phyloP scores from a whole-genome alignment of 2,888 invertebrate genomes.

The Tetragnatha montana region DNA sequence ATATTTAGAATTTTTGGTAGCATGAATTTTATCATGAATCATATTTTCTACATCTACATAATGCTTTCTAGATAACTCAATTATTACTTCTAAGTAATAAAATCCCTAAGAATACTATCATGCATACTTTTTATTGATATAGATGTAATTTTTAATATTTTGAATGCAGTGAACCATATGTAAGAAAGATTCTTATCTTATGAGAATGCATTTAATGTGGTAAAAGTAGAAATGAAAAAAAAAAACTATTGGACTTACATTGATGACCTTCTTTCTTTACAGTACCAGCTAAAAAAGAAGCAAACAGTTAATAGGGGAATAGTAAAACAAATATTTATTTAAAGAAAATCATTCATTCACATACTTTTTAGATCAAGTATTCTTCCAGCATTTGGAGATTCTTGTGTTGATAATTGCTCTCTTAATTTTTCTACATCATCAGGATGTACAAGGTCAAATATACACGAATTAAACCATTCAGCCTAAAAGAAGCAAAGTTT shows the following conservation, averaged over 20 bases:
- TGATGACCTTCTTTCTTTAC: conserved; percentile 99
- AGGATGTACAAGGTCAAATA: conserved; percentile 97
- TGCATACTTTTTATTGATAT: too few species aligned
- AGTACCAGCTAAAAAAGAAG: conserved; percentile 83
- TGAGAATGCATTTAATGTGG: background rate
- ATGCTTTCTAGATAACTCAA: too few species aligned
- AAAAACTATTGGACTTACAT: conserved; percentile 81
- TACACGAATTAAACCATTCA: conserved; percentile 97
- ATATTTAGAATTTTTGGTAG: too few species aligned
- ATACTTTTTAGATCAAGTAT: conserved; percentile 94
- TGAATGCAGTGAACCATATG: too few species aligned
- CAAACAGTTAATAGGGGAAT: background rate
- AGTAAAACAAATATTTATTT: background rate
- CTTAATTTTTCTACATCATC: conserved; percentile 96
- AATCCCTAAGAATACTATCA: too few species aligned
- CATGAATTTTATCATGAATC: too few species aligned
- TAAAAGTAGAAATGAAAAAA: background rate
- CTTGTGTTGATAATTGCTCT: conserved; percentile 97
- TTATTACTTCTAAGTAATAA: too few species aligned
- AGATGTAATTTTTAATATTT: too few species aligned
- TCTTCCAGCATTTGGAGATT: conserved; percentile 95
- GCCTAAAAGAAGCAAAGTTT: conserved; percentile 79
- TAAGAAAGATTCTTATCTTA: too few species aligned
- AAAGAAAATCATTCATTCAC: background rate
- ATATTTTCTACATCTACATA: too few species aligned